Percentiles rank a stretch among this genome's conserved stretches.
Conservation (phyloP, 1,140 invertebrate species). For the Drosophila aff. region DNA sequence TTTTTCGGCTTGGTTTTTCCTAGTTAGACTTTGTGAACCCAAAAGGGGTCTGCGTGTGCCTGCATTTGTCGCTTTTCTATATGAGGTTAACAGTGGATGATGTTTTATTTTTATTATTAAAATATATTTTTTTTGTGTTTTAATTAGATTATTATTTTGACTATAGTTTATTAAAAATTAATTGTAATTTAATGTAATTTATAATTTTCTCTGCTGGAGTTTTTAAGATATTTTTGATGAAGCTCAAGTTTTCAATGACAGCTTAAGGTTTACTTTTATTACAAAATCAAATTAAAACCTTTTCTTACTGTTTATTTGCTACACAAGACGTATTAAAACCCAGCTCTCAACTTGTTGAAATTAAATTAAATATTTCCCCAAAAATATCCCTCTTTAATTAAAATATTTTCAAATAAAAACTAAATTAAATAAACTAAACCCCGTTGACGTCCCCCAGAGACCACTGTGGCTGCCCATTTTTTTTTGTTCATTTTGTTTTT, state of each 20-base stretch:
- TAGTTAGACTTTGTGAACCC: constrained; percentile 20
- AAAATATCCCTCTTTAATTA: not conserved
- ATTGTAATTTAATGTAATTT: too few relatives aligned
- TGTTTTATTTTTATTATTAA: not conserved
- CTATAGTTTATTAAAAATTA: not conserved
- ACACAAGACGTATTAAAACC: not conserved
- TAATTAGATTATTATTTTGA: too few relatives aligned
- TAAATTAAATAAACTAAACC: not conserved
- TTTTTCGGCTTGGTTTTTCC: constrained; percentile 15
- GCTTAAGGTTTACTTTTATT: too few relatives aligned
- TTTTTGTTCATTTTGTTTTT: constrained; percentile 46
- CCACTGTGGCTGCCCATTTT: constrained; percentile 27
- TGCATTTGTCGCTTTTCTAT: constrained; percentile 26
- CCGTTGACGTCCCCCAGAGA: not conserved
- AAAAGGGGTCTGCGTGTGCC: constrained; percentile 24
- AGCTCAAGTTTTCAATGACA: too few relatives aligned
- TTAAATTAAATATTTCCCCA: not conserved
- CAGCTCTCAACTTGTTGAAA: not conserved
- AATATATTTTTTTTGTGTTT: not conserved
- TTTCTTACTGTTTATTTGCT: not conserved
- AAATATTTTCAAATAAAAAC: not conserved
- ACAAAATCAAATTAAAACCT: too few relatives aligned
- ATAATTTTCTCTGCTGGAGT: not conserved
- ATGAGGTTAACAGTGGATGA: constrained; percentile 19
- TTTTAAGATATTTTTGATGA: not conserved